Evolutionary conservation across 2,113 vertebrate genomes (phyloP).

Genomic region (Labeo rohita): DNA sequence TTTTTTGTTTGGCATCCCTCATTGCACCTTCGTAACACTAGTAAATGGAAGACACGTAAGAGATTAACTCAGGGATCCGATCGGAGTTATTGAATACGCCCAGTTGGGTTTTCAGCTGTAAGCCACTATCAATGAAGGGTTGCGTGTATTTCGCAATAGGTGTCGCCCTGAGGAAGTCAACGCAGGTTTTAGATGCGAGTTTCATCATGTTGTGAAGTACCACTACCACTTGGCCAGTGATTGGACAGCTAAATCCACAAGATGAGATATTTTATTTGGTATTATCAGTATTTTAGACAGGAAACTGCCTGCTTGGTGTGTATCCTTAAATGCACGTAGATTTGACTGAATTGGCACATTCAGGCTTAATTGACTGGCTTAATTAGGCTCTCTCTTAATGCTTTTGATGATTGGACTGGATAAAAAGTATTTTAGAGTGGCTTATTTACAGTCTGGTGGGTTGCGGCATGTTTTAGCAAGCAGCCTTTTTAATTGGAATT

Average conservation of each 20-base stretch:
- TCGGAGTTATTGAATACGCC: conserved; percentile 49
- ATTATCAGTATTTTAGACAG: conserved; percentile 20
- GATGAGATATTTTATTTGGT: conserved; percentile 21
- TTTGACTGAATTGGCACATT: conserved; percentile 27
- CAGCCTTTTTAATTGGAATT: conserved; percentile 26
- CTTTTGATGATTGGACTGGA: conserved; percentile 27
- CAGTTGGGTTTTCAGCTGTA: not conserved
- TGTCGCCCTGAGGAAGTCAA: not conserved
- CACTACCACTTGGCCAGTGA: conserved; percentile 14
- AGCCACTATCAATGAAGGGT: not conserved
- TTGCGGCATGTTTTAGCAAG: not conserved
- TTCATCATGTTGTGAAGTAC: conserved; percentile 8
- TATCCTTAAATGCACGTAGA: conserved; percentile 1
- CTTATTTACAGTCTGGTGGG: conserved; percentile 9
- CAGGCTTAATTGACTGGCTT: not conserved
- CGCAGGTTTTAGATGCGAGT: not conserved
- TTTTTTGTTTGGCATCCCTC: conserved; percentile 44
- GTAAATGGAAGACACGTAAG: conserved; percentile 52
- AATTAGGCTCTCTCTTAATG: not conserved
- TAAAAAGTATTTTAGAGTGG: not conserved
- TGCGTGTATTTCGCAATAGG: conserved; percentile 2
- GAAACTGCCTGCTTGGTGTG: not conserved
- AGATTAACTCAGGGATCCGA: conserved; percentile 78
- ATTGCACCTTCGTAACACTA: conserved; percentile 52
- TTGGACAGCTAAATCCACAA: not conserved